These are phyloP conservation scores for Leistus spinibarbis DNA, from an alignment of 2,888 invertebrate genomes.

Conservation along the genomic window DNA sequence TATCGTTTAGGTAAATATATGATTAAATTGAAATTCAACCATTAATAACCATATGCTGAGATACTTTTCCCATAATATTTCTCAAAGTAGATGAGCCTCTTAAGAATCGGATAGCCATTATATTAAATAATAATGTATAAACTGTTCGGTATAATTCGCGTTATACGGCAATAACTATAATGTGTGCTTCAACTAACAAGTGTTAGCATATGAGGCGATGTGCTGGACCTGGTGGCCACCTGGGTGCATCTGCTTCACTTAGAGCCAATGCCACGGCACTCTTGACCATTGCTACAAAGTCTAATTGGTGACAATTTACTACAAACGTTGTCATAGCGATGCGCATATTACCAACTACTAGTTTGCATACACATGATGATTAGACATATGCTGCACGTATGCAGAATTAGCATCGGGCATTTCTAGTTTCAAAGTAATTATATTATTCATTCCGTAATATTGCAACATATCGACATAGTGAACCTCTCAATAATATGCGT, in stretches of 20 bases:
- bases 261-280: not conserved
- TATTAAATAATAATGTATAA: too few species aligned
- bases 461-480: too few species aligned
- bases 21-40: too few species aligned
- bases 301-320: not conserved
- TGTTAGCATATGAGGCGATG: too few species aligned
- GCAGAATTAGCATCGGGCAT: not conserved
- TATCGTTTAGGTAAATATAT: too few species aligned
- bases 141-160: not conserved
- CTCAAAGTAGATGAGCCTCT: too few species aligned
- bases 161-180: not conserved
- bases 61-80: too few species aligned
- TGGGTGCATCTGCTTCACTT: not conserved
- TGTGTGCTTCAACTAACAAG: not conserved
- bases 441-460: not conserved
- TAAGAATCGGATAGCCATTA: too few species aligned
- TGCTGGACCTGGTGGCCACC: not conserved
- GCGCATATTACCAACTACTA: not conserved
- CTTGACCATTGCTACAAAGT: not conserved
- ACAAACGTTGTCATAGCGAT: not conserved
- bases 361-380: not conserved
- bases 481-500: too few species aligned
- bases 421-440: not conserved
- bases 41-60: too few species aligned
- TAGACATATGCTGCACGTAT: not conserved